Evolutionary conservation across 2,797 vertebrate genomes (phyloP), one percentile per base, ranked within the genome.

Genomic region (Intellagama lesueurii): DNA sequence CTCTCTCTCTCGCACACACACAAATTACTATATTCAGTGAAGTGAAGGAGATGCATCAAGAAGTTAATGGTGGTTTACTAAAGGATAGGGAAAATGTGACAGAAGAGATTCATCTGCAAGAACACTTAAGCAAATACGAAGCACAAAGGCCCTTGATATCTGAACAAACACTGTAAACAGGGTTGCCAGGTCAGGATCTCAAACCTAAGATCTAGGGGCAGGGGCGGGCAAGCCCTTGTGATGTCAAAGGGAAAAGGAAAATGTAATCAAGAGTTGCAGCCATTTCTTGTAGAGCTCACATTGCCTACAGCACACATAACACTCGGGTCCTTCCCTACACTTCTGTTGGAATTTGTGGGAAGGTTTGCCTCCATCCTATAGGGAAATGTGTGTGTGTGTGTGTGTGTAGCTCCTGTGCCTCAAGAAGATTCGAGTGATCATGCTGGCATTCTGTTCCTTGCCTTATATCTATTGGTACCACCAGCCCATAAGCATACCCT

Each of bases 21-120:
- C 91, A 89, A 85, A 84, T 90, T 94, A 82, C 76, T 11, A 88
- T 79, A 94, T 90, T 92, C 93, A 92, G 89, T 93, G 92, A 94
- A 88, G 89, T 93, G 91, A 91, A 95, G 88, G 93, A 94, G 79
- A 85, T 84, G 85, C 85, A 93, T 93, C 91, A 93, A 89, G 87
- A 91, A 77, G 89, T 94, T 94, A 95, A 93, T 92, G 86, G 89
- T 91, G 91, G 91, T 88, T 95, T 95, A 91, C 90, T 87, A 83
- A 70, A 64, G 79, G 78, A 90, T 14, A 78, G 2, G 89, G 84
- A 83, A 91, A 81, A 89, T 85, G 47, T 88, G 92, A 90, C 93
- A 94, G 88, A 93, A 90, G 70, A 84, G 91, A 91, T 95, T 90
- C 90, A 93, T 94, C 94, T 91, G 82, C 75, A 85, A 81, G 72